Conservation (phyloP, 2,797 vertebrate genomes). For the Manis javanica region DNA sequence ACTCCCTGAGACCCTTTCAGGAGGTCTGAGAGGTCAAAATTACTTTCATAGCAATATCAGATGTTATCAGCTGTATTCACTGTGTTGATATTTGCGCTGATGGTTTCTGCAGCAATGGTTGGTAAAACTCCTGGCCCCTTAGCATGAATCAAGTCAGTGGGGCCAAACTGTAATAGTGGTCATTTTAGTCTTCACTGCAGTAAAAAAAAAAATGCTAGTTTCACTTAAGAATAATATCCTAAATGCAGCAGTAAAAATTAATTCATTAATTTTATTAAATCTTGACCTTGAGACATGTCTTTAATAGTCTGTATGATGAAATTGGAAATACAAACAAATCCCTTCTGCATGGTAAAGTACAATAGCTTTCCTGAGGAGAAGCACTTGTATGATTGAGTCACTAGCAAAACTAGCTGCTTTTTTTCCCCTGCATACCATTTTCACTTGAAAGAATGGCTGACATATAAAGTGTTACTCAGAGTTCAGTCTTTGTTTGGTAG, state of each 20-base stretch:
- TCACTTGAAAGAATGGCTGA: conserved; percentile 50
- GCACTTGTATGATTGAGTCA: not conserved
- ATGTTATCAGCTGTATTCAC: conserved; percentile 36
- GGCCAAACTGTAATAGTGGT: not conserved
- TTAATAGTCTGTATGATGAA: conserved; percentile 45
- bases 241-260: conserved; percentile 23
- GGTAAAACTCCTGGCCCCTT: not conserved
- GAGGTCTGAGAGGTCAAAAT: conserved; percentile 22
- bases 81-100: conserved; percentile 16
- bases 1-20: not conserved
- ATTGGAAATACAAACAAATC: conserved; percentile 25
- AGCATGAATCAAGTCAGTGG: not conserved
- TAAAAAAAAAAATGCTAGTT: conserved; percentile 43
- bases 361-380: conserved; percentile 27
- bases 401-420: not conserved
- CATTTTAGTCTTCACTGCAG: not conserved
- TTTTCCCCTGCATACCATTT: not conserved
- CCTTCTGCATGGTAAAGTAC: not conserved
- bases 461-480: conserved; percentile 18
- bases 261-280: conserved; percentile 21
- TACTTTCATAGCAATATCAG: conserved; percentile 24
- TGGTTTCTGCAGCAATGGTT: not conserved
- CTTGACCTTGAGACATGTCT: not conserved
- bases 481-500: conserved; percentile 36
- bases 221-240: not conserved